Percentiles rank a stretch among this genome's conserved stretches.
Conservation (phyloP, 2,888 invertebrate genomes). For the Elmis aenea region DNA sequence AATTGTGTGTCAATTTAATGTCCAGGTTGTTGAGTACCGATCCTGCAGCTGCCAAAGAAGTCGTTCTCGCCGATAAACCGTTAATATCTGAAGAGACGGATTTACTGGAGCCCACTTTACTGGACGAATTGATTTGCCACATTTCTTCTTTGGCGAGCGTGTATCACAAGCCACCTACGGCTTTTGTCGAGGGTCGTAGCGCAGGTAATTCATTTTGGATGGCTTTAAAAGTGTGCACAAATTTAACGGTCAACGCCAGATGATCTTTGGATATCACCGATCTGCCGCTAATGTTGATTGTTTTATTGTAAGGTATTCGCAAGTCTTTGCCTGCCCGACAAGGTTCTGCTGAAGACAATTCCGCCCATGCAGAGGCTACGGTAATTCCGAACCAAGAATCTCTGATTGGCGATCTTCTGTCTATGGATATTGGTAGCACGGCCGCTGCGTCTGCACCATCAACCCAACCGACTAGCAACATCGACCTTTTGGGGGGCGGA, state of each 20-base stretch:
- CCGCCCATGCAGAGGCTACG: constrained; percentile 46
- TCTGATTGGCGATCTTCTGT: constrained; percentile 91
- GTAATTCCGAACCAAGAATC: constrained; percentile 84
- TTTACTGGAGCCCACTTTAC: constrained; percentile 89
- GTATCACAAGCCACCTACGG: constrained; percentile 98
- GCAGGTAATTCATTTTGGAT: too few species aligned
- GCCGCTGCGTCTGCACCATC: constrained; percentile 55
- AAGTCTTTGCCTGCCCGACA: constrained; percentile 72
- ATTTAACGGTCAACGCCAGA: neutral
- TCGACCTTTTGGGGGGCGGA: constrained; percentile 85
- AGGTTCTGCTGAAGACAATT: constrained; percentile 41
- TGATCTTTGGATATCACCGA: constrained; percentile 1
- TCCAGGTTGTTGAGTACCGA: constrained; percentile 83
- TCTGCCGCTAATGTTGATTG: too few species aligned
- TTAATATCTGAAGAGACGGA: constrained; percentile 99
- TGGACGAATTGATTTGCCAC: constrained; percentile 98
- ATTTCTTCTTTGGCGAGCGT: constrained; percentile 95
- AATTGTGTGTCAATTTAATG: neutral
- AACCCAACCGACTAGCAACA: constrained; percentile 56
- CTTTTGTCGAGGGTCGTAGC: constrained; percentile 88
- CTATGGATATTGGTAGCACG: constrained; percentile 84
- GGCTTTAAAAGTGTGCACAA: too few species aligned
- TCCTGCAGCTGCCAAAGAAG: constrained; percentile 98
- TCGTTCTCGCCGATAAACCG: constrained; percentile 97
- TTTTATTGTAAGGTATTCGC: constrained; percentile 58